phyloP scores from a whole-genome alignment of 2,888 invertebrate species.

The Odontothrips loti region DNA sequence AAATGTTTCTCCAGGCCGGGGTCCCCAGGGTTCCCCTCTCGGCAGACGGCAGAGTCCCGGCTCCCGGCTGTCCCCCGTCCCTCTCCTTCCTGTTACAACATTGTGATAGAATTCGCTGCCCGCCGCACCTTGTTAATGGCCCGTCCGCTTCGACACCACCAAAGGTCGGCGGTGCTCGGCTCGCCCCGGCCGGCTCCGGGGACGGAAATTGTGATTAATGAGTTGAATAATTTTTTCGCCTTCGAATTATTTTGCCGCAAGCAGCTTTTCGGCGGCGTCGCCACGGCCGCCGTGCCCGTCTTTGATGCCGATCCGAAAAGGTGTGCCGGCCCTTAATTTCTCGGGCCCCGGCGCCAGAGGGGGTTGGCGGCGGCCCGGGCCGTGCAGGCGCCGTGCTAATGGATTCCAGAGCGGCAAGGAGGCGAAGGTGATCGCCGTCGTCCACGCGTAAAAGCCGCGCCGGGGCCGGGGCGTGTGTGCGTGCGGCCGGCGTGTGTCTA shows the following conservation, averaged over 20 bases:
- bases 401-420: not conserved
- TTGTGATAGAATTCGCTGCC: not conserved
- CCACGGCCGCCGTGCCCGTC: not conserved
- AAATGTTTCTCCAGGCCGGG: not conserved
- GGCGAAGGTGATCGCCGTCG: not conserved
- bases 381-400: not conserved
- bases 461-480: too few species aligned
- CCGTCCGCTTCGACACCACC: not conserved
- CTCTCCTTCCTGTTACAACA: not conserved
- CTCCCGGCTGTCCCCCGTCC: not conserved
- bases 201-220: not conserved
- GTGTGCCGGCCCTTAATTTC: not conserved
- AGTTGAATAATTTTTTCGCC: conserved; percentile 20
- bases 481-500: too few species aligned
- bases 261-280: not conserved
- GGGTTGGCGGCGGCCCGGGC: not conserved
- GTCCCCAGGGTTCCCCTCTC: too few species aligned
- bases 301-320: conserved; percentile 4
- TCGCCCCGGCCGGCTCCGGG: not conserved
- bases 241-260: not conserved
- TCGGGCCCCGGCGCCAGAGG: not conserved
- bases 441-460: too few species aligned
- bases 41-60: too few species aligned
- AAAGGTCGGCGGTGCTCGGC: not conserved
- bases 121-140: not conserved